phyloP scores from a whole-genome alignment of 2,888 invertebrate genomes.

The Cephus rjabovi region DNA sequence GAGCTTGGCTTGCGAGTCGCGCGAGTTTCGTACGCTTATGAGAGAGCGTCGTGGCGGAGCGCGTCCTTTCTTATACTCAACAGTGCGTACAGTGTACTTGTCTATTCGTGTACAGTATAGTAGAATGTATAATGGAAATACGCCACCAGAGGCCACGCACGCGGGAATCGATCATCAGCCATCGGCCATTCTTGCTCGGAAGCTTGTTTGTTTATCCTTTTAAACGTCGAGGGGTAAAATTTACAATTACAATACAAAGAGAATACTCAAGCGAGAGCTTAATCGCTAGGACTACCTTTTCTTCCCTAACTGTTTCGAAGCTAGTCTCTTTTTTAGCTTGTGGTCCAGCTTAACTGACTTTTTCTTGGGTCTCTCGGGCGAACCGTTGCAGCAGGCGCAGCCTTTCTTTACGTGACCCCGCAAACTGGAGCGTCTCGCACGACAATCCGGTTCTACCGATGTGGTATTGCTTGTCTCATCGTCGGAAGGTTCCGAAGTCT shows the following conservation, averaged over 20 bases:
- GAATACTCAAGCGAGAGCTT: conserved; percentile 29
- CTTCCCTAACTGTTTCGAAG: conserved; percentile 54
- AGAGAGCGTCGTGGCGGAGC: conserved; percentile 3
- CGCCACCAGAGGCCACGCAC: neutral
- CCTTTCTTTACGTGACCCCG: conserved; percentile 73
- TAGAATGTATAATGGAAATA: neutral
- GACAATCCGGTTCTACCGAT: conserved; percentile 51
- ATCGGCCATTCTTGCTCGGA: conserved; percentile 4
- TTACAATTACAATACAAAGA: conserved; percentile 24
- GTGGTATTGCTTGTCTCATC: conserved; percentile 53
- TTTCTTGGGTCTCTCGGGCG: conserved; percentile 69
- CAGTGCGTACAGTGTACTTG: neutral
- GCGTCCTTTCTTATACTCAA: neutral
- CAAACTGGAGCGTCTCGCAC: conserved; percentile 64
- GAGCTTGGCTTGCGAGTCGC: conserved; percentile 9
- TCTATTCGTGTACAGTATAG: neutral
- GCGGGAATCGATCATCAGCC: neutral
- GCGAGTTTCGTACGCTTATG: conserved; percentile 2
- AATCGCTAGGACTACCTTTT: conserved; percentile 64
- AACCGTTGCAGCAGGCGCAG: conserved; percentile 74
- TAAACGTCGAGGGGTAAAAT: conserved; percentile 9
- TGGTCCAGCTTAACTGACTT: conserved; percentile 61
- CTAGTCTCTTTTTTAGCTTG: conserved; percentile 54
- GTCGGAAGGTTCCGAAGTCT: conserved; percentile 56
- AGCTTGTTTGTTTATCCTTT: conserved; percentile 9